These are phyloP conservation scores for Mythimna vitellina DNA, from an alignment of 2,888 invertebrate genomes.

Conservation along the genomic window DNA sequence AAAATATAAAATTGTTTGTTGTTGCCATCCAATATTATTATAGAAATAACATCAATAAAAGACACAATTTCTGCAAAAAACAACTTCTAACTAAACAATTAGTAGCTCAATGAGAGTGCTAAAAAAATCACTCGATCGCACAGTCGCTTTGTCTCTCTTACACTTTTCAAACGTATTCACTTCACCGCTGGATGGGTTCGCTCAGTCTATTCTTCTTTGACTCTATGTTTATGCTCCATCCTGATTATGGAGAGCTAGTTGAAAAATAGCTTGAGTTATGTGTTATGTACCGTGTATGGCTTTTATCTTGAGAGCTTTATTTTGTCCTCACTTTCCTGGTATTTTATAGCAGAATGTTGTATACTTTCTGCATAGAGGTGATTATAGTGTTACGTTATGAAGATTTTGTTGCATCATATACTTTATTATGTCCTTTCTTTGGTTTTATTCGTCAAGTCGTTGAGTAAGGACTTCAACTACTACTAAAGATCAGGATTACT, in stretches of 20 bases:
- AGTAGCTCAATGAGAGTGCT: background rate
- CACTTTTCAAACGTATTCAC: background rate
- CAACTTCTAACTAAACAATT: no score
- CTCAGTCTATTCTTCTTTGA: conserved; percentile 3
- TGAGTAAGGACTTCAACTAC: no score
- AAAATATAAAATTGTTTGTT: no score
- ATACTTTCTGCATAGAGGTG: conserved; percentile 1
- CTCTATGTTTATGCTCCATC: conserved; percentile 25
- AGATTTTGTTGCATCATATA: background rate
- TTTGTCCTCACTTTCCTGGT: conserved; percentile 44
- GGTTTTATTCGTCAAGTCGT: no score
- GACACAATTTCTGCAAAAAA: no score
- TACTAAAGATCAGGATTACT: no score
- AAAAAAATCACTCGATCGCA: background rate
- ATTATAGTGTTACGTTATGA: background rate
- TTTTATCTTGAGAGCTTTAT: conserved; percentile 59
- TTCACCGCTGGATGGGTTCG: background rate
- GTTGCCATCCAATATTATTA: no score
- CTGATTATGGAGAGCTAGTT: conserved; percentile 66
- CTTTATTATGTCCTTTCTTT: background rate
- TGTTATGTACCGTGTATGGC: conserved; percentile 53
- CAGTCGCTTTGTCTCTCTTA: background rate
- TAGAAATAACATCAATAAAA: no score
- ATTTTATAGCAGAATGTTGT: conserved; percentile 32
- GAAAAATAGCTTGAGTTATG: conserved; percentile 67